Conservation (phyloP, 2,113 vertebrate genomes). For the Camelus dromedarius region DNA sequence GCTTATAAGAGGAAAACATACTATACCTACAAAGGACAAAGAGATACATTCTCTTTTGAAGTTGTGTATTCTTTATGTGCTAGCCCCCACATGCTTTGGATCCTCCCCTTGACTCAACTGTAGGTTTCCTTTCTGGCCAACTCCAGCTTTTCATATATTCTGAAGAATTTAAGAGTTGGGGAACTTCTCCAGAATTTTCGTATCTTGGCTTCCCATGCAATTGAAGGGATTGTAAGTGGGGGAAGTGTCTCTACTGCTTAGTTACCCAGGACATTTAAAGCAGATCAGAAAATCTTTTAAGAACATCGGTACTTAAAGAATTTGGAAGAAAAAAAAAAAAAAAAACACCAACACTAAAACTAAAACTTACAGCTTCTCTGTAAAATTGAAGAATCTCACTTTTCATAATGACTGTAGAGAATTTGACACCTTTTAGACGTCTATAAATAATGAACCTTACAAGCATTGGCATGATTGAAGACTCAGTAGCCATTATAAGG, state of each 20-base stretch:
- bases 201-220: background rate
- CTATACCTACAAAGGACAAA: background rate
- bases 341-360: background rate
- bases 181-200: background rate
- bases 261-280: background rate
- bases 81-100: background rate
- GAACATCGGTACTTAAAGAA: constrained; percentile 24
- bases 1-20: background rate
- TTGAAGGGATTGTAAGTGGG: constrained; percentile 6
- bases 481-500: background rate
- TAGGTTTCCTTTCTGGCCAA: background rate
- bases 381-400: constrained; percentile 31
- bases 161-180: background rate
- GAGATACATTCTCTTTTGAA: background rate
- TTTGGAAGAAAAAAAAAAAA: background rate
- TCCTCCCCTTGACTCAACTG: background rate
- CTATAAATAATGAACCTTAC: background rate
- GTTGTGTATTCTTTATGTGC: background rate
- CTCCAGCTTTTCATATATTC: background rate
- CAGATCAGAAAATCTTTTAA: constrained; percentile 59
- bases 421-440: constrained; percentile 22
- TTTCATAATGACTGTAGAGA: background rate
- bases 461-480: background rate
- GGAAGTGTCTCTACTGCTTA: constrained; percentile 7
- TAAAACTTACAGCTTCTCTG: background rate